phyloP scores from a whole-genome alignment of 2,113 vertebrate genomes.

The Atrichornis clamosus region DNA sequence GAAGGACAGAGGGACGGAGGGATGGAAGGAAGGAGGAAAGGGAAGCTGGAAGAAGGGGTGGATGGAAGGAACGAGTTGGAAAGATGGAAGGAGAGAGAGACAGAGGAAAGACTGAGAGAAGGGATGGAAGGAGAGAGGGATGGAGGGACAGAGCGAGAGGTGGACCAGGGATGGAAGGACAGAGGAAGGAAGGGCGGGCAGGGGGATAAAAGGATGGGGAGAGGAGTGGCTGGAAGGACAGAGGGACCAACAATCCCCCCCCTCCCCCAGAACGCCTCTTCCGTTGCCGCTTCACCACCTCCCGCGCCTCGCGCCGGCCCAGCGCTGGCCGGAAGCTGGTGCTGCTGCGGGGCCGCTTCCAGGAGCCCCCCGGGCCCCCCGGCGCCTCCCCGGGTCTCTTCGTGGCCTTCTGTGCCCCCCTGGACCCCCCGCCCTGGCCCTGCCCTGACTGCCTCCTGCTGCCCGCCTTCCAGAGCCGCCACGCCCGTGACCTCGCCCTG shows the following conservation, averaged over 20 bases:
- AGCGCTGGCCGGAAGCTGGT: slow-evolving; percentile 47
- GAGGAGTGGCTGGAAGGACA: background rate
- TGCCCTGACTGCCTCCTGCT: background rate
- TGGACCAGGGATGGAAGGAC: accelerated
- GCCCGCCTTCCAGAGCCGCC: background rate
- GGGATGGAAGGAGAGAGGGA: background rate
- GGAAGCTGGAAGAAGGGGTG: too few relatives aligned
- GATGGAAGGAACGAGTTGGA: too few relatives aligned
- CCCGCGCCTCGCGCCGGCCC: slow-evolving; percentile 40
- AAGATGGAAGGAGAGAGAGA: background rate
- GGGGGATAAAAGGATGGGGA: background rate
- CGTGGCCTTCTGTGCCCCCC: background rate
- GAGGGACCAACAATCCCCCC: background rate
- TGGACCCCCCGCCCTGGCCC: slow-evolving; percentile 10
- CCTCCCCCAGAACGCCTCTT: background rate
- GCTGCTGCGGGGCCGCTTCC: background rate
- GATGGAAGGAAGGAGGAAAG: background rate
- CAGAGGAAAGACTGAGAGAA: too few relatives aligned
- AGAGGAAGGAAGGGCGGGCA: too few relatives aligned
- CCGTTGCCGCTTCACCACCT: slow-evolving; percentile 16
- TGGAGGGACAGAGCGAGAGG: background rate
- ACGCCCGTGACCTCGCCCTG: background rate
- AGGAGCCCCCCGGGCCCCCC: background rate
- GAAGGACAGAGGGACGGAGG: background rate
- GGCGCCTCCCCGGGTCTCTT: background rate